Evolutionary conservation across 2,797 vertebrate genomes (phyloP).

Genomic region (Melanotaenia boesemani): DNA sequence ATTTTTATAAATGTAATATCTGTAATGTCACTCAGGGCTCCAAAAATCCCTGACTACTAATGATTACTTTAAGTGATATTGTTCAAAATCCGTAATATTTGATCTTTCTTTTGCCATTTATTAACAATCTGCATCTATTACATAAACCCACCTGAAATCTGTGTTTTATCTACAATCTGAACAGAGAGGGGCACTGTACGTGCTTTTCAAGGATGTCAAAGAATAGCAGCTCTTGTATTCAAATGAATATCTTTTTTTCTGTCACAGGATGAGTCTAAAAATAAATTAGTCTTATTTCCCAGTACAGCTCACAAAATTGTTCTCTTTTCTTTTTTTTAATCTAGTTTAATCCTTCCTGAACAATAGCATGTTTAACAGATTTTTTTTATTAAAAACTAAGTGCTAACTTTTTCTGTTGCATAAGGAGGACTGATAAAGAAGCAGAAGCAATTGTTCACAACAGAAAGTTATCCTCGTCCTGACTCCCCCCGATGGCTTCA

Average conservation of each 20-base stretch:
- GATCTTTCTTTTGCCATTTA: not conserved
- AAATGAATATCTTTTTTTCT: no score
- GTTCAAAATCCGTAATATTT: not conserved
- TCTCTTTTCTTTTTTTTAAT: not conserved
- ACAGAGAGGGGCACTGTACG: not conserved
- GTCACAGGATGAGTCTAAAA: not conserved
- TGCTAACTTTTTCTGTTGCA: no score
- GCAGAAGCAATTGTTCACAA: not conserved
- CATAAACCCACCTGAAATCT: not conserved
- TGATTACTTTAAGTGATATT: not conserved
- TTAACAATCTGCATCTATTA: not conserved
- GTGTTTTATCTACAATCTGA: no score
- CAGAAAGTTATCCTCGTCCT: not conserved
- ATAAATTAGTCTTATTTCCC: not conserved
- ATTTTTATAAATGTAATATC: no score
- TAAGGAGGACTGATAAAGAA: no score
- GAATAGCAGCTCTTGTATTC: not conserved
- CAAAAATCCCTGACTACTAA: no score
- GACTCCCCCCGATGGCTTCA: not conserved
- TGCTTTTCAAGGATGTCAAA: not conserved
- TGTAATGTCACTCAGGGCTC: no score
- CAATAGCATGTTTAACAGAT: not conserved
- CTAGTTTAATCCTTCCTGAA: not conserved
- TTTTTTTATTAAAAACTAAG: no score
- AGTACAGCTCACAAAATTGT: not conserved